Conservation (phyloP, 2,113 vertebrate genomes). For the Cyprinodon brontotheroides region DNA sequence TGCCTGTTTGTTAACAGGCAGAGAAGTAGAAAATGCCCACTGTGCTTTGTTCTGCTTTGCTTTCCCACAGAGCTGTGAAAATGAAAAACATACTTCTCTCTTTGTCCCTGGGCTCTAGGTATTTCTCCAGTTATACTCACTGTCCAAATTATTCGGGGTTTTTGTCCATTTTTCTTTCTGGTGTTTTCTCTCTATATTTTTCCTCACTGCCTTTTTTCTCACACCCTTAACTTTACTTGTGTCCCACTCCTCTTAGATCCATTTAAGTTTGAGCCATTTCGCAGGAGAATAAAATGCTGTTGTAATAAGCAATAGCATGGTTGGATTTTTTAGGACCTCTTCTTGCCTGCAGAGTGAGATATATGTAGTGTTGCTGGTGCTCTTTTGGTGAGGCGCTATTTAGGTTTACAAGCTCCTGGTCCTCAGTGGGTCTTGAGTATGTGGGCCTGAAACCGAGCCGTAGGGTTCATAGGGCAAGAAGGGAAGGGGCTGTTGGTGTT, state of each 20-base stretch:
- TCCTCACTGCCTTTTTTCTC: not conserved
- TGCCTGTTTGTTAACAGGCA: conserved; percentile 63
- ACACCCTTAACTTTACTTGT: not conserved
- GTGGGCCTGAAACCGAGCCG: conserved; percentile 67
- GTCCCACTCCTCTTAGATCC: conserved; percentile 28
- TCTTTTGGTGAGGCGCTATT: conserved; percentile 51
- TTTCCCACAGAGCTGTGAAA: conserved; percentile 21
- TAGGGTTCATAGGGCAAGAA: conserved; percentile 58
- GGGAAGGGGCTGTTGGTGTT: conserved; percentile 29
- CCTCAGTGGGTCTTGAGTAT: conserved; percentile 29
- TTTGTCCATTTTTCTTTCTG: not conserved
- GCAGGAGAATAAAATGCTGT: conserved; percentile 36
- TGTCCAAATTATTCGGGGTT: conserved; percentile 22
- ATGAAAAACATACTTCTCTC: conserved; percentile 29
- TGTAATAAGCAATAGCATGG: conserved; percentile 37
- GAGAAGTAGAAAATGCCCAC: conserved; percentile 51
- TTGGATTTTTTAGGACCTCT: conserved; percentile 48
- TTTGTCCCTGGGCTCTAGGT: conserved; percentile 18
- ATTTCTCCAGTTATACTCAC: conserved; percentile 22
- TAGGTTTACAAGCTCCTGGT: conserved; percentile 38
- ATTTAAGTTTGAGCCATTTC: conserved; percentile 46
- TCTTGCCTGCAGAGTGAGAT: conserved; percentile 14
- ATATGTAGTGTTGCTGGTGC: conserved; percentile 27
- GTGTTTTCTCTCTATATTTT: not conserved
- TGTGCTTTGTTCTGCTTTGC: conserved; percentile 35